These are phyloP conservation scores for Drosophila baimaii DNA, from an alignment of 1,140 invertebrate genomes.

Conservation along the genomic window DNA sequence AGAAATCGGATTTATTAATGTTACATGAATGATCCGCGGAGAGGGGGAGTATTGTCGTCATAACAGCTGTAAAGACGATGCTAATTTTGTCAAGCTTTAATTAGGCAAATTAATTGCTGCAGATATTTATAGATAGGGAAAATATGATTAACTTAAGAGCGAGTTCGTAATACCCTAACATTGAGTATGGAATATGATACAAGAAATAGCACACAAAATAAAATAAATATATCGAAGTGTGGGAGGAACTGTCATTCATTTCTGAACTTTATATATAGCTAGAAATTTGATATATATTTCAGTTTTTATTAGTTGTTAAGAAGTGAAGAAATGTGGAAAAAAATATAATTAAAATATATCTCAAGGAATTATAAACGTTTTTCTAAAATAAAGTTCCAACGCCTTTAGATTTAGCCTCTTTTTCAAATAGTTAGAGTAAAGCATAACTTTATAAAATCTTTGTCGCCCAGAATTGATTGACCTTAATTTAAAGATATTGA, in stretches of 20 bases:
- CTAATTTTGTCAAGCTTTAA: conserved; percentile 13
- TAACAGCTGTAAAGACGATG: conserved; percentile 2
- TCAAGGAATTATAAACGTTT: too few relatives aligned
- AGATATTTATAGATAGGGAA: conserved; percentile 2
- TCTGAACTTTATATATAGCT: too few relatives aligned
- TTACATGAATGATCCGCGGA: neutral
- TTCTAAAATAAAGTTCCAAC: neutral
- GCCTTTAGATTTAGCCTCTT: neutral
- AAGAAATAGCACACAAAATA: neutral
- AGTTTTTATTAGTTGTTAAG: too few relatives aligned
- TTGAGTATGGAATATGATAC: neutral
- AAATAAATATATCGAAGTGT: neutral
- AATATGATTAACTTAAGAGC: neutral
- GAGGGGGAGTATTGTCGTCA: neutral
- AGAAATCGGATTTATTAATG: neutral
- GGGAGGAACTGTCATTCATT: too few relatives aligned
- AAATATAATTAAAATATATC: too few relatives aligned
- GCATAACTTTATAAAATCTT: neutral
- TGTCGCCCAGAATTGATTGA: conserved; percentile 7
- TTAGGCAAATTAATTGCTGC: conserved; percentile 18
- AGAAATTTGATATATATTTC: too few relatives aligned
- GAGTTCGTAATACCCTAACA: neutral
- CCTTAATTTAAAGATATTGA: conserved; percentile 10
- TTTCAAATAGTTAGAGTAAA: too few relatives aligned
- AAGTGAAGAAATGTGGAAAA: too few relatives aligned